phyloP scores from a whole-genome alignment of 92 coral and sea anemone genomes.

The Diadumene lineata region DNA sequence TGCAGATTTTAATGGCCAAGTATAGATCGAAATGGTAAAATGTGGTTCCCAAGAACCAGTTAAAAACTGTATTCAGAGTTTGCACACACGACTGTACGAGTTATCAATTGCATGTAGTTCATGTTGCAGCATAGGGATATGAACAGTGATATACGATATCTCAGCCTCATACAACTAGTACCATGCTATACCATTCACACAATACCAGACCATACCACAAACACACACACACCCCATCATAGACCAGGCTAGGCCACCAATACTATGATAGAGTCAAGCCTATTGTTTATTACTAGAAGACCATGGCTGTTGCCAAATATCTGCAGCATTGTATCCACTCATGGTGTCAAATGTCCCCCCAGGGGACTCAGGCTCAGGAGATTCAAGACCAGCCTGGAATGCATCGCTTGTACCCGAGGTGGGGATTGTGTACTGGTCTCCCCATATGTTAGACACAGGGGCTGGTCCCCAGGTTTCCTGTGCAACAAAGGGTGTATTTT shows the following conservation, averaged over 20 bases:
- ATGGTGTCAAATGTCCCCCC: slow-evolving; percentile 52
- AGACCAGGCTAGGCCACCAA: no score
- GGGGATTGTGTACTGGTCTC: slow-evolving; percentile 46
- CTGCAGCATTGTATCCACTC: slow-evolving; percentile 32
- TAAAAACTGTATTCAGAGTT: no score
- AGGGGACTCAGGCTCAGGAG: slow-evolving; percentile 43
- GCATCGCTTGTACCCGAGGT: slow-evolving; percentile 36
- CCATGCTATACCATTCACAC: background rate
- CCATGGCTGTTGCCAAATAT: slow-evolving; percentile 40
- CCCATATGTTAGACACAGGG: slow-evolving; percentile 64
- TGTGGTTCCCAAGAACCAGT: no score
- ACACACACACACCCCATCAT: background rate
- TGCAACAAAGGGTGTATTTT: slow-evolving; percentile 43
- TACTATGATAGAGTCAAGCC: background rate
- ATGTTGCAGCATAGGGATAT: no score
- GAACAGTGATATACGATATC: no score
- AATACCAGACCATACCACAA: background rate
- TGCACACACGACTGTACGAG: no score
- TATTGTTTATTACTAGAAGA: slow-evolving; percentile 25
- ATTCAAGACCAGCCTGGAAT: background rate
- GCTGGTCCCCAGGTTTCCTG: slow-evolving; percentile 49
- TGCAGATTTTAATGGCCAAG: no score
- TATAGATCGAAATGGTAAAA: no score
- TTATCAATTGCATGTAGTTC: no score
- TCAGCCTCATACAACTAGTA: no score